Conservation (phyloP, 2,113 vertebrate species). For the Phaetusa simplex region DNA sequence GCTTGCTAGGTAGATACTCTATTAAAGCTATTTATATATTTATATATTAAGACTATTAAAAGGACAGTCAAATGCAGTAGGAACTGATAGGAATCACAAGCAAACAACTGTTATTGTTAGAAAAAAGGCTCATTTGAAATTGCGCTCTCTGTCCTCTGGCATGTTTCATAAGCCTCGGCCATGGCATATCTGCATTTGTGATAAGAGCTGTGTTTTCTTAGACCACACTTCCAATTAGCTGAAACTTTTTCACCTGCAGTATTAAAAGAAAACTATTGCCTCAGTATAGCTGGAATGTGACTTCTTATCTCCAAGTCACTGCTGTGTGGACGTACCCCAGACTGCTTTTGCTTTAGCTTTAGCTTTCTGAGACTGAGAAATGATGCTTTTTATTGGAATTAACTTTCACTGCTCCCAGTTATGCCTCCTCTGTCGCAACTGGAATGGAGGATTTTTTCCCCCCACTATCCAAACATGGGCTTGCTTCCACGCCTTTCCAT, state of each 20-base stretch:
- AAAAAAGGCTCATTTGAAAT: neutral
- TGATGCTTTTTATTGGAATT: neutral
- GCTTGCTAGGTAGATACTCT: neutral
- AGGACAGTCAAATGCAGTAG: neutral
- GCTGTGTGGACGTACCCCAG: neutral
- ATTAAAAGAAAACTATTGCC: neutral
- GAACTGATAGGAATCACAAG: neutral
- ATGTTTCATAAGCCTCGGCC: neutral
- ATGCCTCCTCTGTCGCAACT: neutral
- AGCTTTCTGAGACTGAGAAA: neutral
- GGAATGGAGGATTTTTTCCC: neutral
- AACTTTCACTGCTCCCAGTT: neutral
- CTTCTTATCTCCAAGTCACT: neutral
- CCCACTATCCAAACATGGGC: neutral
- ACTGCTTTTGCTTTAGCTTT: neutral
- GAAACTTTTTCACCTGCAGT: neutral
- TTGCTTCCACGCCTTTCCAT: neutral
- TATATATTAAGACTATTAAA: neutral
- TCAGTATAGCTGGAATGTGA: neutral
- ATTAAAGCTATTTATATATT: too few relatives aligned
- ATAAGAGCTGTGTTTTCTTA: neutral
- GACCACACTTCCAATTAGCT: neutral
- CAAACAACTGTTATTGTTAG: neutral
- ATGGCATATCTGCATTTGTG: neutral
- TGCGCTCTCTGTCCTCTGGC: neutral